phyloP scores from a whole-genome alignment of 23 tunicate genomes.

The Styela clava region DNA sequence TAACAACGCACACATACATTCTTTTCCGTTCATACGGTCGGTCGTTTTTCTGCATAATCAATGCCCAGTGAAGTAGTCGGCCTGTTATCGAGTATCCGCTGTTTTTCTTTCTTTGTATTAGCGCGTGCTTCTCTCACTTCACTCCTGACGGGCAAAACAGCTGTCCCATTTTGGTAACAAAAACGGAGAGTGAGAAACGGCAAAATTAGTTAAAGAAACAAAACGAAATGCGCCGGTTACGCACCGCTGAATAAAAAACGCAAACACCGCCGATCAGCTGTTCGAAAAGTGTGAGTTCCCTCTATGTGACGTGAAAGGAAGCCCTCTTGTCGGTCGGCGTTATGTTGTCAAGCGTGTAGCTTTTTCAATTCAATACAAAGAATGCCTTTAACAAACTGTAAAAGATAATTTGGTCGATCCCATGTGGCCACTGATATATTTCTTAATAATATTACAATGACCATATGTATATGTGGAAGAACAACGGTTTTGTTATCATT shows the following conservation, averaged over 20 bases:
- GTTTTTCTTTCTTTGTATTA: background rate
- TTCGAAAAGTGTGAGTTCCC: background rate
- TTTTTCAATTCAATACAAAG: background rate
- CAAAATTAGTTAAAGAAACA: conserved; percentile 10
- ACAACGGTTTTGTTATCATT: too few species aligned
- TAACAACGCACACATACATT: too few species aligned
- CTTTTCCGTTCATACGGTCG: too few species aligned
- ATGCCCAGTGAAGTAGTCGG: background rate
- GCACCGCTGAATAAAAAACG: conserved; percentile 9
- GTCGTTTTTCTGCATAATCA: background rate
- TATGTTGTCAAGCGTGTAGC: background rate
- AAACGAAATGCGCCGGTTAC: background rate
- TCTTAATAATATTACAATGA: too few species aligned
- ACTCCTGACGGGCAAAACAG: conserved; percentile 3
- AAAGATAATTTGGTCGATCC: too few species aligned
- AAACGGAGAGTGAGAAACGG: conserved; percentile 26
- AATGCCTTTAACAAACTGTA: background rate
- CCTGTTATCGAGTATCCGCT: background rate
- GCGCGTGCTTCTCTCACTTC: background rate
- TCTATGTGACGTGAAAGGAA: background rate
- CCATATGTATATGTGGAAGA: too few species aligned
- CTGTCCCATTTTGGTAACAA: conserved; percentile 9
- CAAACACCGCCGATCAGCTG: conserved; percentile 10
- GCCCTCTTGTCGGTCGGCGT: background rate
- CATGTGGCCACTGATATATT: too few species aligned